Conservation (phyloP, 2,888 invertebrate genomes). For the Dione vanillae region DNA sequence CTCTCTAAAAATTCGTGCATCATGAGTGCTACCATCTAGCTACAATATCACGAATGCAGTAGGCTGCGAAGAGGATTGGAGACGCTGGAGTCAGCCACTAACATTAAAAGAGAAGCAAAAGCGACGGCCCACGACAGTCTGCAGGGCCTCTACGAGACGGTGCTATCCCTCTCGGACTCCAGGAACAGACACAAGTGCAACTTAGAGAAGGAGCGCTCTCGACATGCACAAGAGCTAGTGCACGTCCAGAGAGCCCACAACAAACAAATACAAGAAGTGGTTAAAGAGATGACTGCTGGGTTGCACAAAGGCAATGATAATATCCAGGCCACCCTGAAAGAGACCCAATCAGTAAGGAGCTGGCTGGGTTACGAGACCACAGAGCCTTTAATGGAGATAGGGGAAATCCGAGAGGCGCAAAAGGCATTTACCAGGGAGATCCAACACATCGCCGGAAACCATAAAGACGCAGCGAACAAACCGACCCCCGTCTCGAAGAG, state of each 20-base stretch:
- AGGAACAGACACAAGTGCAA: slow-evolving; percentile 37
- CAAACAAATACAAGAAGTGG: background rate
- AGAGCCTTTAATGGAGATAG: too few relatives aligned
- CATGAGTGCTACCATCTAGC: too few relatives aligned
- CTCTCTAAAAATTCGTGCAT: too few relatives aligned
- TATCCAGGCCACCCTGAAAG: background rate
- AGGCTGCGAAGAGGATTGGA: slow-evolving; percentile 37
- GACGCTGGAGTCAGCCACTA: slow-evolving; percentile 40
- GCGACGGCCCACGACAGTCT: slow-evolving; percentile 6
- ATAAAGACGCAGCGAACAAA: too few relatives aligned
- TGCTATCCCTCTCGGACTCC: slow-evolving; percentile 44
- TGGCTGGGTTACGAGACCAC: background rate
- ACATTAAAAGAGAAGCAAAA: slow-evolving; percentile 23
- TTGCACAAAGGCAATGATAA: background rate
- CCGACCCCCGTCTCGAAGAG: too few relatives aligned
- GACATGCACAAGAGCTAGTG: slow-evolving; percentile 37
- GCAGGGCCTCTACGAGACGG: background rate
- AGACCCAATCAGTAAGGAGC: background rate
- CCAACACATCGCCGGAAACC: too few relatives aligned
- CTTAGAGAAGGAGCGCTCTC: slow-evolving; percentile 42
- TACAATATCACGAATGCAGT: too few relatives aligned
- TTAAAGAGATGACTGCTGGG: background rate
- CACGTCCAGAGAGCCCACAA: slow-evolving; percentile 38
- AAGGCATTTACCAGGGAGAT: too few relatives aligned
- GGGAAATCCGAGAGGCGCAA: too few relatives aligned